Conservation (phyloP, 2,888 invertebrate genomes). For the Athripsodes cinereus region DNA sequence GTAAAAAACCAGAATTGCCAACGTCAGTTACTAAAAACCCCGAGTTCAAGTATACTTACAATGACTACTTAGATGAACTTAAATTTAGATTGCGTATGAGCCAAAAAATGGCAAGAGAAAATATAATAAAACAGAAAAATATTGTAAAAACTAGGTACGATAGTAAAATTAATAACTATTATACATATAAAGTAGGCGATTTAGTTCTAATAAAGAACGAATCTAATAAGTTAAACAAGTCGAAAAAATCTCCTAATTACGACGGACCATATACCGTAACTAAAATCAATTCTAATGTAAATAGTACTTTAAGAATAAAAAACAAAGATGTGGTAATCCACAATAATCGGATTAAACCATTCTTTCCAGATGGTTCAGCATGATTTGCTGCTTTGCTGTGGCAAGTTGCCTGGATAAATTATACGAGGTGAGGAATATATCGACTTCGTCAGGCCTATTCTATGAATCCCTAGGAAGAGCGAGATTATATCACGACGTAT, state of each 20-base stretch:
- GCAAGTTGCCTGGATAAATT: background rate
- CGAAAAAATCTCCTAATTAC: background rate
- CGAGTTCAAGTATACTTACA: constrained; percentile 29
- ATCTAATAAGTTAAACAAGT: background rate
- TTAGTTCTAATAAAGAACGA: background rate
- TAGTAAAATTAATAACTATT: constrained; percentile 15
- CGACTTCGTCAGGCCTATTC: background rate
- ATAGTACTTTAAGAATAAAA: background rate
- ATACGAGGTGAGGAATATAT: background rate
- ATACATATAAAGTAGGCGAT: constrained; percentile 11
- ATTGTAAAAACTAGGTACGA: constrained; percentile 27
- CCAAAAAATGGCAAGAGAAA: constrained; percentile 28
- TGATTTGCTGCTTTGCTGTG: background rate
- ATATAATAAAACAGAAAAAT: constrained; percentile 26
- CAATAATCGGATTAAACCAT: background rate
- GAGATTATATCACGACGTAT: background rate
- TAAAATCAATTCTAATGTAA: background rate
- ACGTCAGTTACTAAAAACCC: constrained; percentile 26
- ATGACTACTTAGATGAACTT: constrained; percentile 26
- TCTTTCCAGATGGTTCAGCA: background rate
- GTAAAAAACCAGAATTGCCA: constrained; percentile 27
- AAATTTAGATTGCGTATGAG: constrained; percentile 27
- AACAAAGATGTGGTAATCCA: background rate
- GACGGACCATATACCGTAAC: background rate
- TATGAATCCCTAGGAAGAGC: background rate